phyloP scores from a whole-genome alignment of 2,113 vertebrate genomes.

The Mungos mungo region DNA sequence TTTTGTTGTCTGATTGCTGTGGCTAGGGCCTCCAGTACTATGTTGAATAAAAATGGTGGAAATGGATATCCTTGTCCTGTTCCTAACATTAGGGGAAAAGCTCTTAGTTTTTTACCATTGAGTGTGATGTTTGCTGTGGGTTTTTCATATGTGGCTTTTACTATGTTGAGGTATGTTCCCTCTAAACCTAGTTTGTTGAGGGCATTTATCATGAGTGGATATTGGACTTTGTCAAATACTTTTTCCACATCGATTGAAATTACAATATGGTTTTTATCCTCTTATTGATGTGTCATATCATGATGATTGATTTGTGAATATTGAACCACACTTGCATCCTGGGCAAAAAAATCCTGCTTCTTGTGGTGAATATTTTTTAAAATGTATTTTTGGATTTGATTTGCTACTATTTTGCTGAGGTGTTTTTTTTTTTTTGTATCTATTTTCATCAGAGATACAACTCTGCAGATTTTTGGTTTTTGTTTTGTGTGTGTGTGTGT shows the following conservation, averaged over 20 bases:
- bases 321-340: background rate
- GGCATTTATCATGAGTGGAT: background rate
- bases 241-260: background rate
- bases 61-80: background rate
- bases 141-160: background rate
- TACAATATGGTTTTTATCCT: background rate
- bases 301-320: background rate
- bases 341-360: background rate
- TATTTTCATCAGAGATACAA: background rate
- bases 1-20: background rate
- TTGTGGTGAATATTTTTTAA: background rate
- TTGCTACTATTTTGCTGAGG: background rate
- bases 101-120: background rate
- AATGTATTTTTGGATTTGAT: background rate
- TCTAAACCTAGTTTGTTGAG: background rate
- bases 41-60: background rate
- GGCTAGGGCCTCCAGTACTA: background rate
- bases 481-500: background rate
- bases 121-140: background rate
- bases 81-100: background rate
- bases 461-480: background rate
- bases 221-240: background rate
- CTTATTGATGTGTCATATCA: background rate
- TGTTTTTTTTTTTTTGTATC: background rate
- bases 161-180: background rate